Conservation (phyloP, 1,140 invertebrate genomes). For the Pemphigus obesinymphae region DNA sequence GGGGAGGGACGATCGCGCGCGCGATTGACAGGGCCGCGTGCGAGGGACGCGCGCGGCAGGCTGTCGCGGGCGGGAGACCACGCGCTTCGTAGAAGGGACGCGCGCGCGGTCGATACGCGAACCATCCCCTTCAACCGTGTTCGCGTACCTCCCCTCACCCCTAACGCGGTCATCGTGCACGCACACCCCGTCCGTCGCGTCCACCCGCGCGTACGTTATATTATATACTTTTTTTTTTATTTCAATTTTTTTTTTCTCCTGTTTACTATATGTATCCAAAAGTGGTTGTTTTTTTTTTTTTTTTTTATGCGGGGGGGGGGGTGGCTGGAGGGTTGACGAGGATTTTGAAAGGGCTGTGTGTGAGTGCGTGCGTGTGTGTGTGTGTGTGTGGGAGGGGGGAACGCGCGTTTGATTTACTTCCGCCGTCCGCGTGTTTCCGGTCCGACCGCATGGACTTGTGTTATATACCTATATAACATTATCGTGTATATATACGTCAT, state of each 20-base stretch:
- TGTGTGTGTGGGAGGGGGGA: too few relatives aligned
- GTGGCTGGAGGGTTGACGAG: background rate
- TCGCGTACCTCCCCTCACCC: background rate
- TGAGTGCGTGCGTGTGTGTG: too few relatives aligned
- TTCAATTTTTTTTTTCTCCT: background rate
- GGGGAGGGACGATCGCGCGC: background rate
- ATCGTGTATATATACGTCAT: background rate
- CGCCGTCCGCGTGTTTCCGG: background rate
- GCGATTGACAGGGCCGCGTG: conserved; percentile 22
- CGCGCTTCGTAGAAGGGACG: background rate
- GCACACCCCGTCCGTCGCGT: too few relatives aligned
- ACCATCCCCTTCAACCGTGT: background rate
- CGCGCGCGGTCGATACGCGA: conserved; percentile 23
- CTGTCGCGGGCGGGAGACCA: background rate
- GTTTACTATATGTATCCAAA: background rate
- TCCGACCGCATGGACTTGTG: background rate
- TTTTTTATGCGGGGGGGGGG: too few relatives aligned
- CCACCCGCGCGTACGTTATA: too few relatives aligned
- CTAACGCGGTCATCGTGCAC: background rate
- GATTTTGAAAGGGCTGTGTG: background rate
- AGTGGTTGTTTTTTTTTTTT: too few relatives aligned
- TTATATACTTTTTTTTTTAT: background rate
- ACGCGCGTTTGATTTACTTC: background rate
- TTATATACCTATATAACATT: background rate
- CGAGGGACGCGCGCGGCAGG: background rate